Evolutionary conservation across 2,888 invertebrate genomes (phyloP).

Genomic region (Crossocerus cetratus): DNA sequence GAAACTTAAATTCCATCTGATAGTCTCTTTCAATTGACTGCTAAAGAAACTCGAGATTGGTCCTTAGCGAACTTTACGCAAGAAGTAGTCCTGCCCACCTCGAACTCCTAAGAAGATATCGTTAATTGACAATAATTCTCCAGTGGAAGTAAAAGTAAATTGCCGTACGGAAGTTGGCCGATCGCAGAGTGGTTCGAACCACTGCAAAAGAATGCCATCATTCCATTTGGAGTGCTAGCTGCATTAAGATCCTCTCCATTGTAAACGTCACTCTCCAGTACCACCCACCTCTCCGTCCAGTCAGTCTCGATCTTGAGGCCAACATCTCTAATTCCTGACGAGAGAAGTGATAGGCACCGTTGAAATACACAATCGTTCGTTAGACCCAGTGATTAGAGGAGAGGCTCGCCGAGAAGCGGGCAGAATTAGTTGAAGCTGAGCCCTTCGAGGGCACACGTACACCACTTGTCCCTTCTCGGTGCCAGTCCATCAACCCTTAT

Average conservation of each 20-base stretch:
- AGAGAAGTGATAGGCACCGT: background rate
- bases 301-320: background rate
- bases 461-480: too few relatives aligned
- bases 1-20: background rate
- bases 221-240: too few relatives aligned
- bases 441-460: too few relatives aligned
- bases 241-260: too few relatives aligned
- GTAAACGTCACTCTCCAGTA: too few relatives aligned
- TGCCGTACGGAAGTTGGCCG: background rate
- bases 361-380: slow-evolving; percentile 33
- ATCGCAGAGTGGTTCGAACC: too few relatives aligned
- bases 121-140: slow-evolving; percentile 2
- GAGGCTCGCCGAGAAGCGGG: background rate
- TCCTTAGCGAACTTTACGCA: background rate
- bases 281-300: background rate
- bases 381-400: slow-evolving; percentile 15
- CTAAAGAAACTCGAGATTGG: background rate
- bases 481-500: too few relatives aligned
- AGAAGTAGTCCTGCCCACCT: background rate
- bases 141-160: background rate
- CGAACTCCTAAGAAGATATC: background rate
- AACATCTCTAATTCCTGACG: background rate
- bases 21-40: background rate
- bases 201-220: too few relatives aligned
- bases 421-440: slow-evolving; percentile 11